These are phyloP conservation scores for Gastrophryne carolinensis DNA, from an alignment of 2,797 vertebrate species.

Conservation along the genomic window DNA sequence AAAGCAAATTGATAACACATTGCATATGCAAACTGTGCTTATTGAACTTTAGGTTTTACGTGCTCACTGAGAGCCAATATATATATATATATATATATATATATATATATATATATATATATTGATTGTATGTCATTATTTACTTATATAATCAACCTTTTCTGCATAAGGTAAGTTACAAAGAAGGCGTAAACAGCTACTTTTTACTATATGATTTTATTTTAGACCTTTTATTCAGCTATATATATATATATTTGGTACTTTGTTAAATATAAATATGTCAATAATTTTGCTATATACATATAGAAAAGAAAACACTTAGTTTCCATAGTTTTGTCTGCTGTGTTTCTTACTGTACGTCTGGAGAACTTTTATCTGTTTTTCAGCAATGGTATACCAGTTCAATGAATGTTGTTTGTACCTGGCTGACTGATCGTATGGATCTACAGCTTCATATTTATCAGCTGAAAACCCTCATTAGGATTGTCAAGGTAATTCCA, in stretches of 20 bases:
- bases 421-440: conserved; percentile 98
- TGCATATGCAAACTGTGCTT: conserved; percentile 20
- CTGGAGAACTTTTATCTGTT: conserved; percentile 91
- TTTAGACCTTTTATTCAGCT: background rate
- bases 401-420: conserved; percentile 97
- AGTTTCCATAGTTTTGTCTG: background rate
- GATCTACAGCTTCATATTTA: conserved; percentile 98
- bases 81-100: background rate
- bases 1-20: conserved; percentile 55
- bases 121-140: background rate
- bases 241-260: background rate
- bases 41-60: conserved; percentile 16
- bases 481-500: conserved; percentile 92
- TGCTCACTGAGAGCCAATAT: background rate
- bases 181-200: too few relatives aligned
- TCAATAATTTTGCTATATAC: too few relatives aligned
- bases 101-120: too few relatives aligned
- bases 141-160: background rate
- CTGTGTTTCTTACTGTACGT: conserved; percentile 61
- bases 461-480: conserved; percentile 98
- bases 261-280: background rate
- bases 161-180: conserved; percentile 34
- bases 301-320: background rate
- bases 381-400: conserved; percentile 99
- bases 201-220: background rate